Conservation (phyloP, 1,140 invertebrate species). For the Asbolus verrucosus region DNA sequence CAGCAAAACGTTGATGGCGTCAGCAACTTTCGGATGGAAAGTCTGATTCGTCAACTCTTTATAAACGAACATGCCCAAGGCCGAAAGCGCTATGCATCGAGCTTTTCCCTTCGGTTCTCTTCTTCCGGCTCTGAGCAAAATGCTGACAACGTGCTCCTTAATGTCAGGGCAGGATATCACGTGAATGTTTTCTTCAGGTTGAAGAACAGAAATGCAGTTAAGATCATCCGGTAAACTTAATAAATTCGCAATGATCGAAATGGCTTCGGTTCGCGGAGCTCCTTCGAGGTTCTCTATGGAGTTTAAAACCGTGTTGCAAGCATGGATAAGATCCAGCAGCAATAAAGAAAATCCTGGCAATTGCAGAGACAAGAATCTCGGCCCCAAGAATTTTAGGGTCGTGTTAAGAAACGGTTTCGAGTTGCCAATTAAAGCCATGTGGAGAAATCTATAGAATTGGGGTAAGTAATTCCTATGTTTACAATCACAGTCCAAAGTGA, state of each 20-base stretch:
- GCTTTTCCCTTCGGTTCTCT: conserved; percentile 90
- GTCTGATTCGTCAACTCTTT: conserved; percentile 77
- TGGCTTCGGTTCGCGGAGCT: conserved; percentile 89
- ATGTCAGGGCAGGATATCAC: conserved; percentile 81
- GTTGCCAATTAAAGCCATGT: conserved; percentile 74
- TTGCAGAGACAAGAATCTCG: conserved; percentile 87
- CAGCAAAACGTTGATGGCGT: conserved; percentile 88
- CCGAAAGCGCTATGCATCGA: conserved; percentile 89
- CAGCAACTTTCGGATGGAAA: conserved; percentile 79
- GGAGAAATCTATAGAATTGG: conserved; percentile 89
- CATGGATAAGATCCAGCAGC: conserved; percentile 90
- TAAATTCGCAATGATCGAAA: conserved; percentile 90
- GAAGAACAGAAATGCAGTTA: conserved; percentile 82
- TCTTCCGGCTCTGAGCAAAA: conserved; percentile 87
- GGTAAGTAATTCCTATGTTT: conserved; percentile 77
- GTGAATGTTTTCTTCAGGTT: conserved; percentile 79
- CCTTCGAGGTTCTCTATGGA: conserved; percentile 82
- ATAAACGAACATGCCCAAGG: conserved; percentile 88
- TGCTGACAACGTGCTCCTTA: conserved; percentile 91
- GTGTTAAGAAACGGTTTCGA: conserved; percentile 73
- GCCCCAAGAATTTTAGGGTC: conserved; percentile 74
- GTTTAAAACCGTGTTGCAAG: conserved; percentile 87
- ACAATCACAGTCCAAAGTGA: conserved; percentile 70
- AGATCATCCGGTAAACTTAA: conserved; percentile 84
- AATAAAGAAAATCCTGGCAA: conserved; percentile 90